Conservation (phyloP, 2,888 invertebrate genomes). For the Microplitis deprimator region DNA sequence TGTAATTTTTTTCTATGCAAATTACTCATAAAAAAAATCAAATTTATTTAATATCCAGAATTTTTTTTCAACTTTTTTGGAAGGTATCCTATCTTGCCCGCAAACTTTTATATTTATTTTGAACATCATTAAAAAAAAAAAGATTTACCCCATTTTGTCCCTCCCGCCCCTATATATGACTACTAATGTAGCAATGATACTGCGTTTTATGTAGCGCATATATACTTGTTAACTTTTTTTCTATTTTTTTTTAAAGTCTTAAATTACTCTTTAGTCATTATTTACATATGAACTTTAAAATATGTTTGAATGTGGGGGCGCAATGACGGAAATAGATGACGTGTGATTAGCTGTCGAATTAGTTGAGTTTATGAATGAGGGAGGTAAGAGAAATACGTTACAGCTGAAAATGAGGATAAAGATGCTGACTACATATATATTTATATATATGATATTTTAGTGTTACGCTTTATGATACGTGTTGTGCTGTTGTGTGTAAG, state of each 20-base stretch:
- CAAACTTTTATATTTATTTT: not conserved
- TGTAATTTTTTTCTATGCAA: too few species aligned
- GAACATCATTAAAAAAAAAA: too few species aligned
- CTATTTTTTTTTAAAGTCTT: not conserved
- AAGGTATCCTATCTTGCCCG: not conserved
- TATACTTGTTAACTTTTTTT: slow-evolving; percentile 74
- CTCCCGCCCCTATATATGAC: not conserved
- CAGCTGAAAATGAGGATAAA: too few species aligned
- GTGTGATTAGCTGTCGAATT: slow-evolving; percentile 34
- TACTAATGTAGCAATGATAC: not conserved
- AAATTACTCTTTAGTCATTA: not conserved
- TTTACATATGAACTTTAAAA: not conserved
- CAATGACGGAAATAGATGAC: not conserved
- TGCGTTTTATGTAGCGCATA: not conserved
- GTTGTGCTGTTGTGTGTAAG: too few species aligned
- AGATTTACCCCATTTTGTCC: too few species aligned
- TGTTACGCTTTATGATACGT: too few species aligned
- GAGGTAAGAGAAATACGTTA: not conserved
- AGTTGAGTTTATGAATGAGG: slow-evolving; percentile 24
- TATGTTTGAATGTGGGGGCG: too few species aligned
- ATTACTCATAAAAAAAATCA: too few species aligned
- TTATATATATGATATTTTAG: too few species aligned
- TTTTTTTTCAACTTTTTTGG: too few species aligned
- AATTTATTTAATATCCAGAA: too few species aligned
- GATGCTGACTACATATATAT: too few species aligned